A percentile compares a stretch with the other conserved stretches of the same genome.
phyloP scores from a whole-genome alignment of 2,888 invertebrate species.

The Hirtodrosophila alboralis region DNA sequence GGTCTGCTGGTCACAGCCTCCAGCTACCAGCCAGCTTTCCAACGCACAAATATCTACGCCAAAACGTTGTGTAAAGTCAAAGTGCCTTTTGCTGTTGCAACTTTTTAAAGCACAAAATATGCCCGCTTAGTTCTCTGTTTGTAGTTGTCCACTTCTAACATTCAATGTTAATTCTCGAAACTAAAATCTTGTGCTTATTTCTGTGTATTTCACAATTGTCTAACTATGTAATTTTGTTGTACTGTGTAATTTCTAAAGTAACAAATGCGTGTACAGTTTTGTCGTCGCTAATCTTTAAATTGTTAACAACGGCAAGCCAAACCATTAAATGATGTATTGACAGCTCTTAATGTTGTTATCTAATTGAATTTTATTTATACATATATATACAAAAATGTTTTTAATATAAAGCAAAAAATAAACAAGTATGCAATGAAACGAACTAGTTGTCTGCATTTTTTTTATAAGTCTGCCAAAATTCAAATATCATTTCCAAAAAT shows the following conservation, averaged over 20 bases:
- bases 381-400: slow-evolving; percentile 58
- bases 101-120: slow-evolving; percentile 12
- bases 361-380: slow-evolving; percentile 71
- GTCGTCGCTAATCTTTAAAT: slow-evolving; percentile 2
- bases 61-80: slow-evolving; percentile 50
- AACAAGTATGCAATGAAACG: slow-evolving; percentile 3
- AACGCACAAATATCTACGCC: slow-evolving; percentile 34
- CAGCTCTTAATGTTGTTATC: slow-evolving; percentile 70
- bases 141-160: slow-evolving; percentile 63
- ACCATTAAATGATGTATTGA: slow-evolving; percentile 47
- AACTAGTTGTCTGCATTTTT: neutral
- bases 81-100: slow-evolving; percentile 59
- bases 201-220: slow-evolving; percentile 26
- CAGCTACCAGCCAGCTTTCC: slow-evolving; percentile 1
- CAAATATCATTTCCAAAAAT: too few relatives aligned
- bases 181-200: slow-evolving; percentile 40
- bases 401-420: slow-evolving; percentile 45
- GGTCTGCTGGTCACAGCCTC: neutral
- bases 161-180: slow-evolving; percentile 57
- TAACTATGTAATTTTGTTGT: slow-evolving; percentile 54
- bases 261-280: slow-evolving; percentile 17
- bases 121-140: slow-evolving; percentile 53
- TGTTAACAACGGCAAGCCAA: slow-evolving; percentile 38
- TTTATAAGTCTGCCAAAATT: too few relatives aligned
- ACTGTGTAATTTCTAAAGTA: slow-evolving; percentile 47